Conservation (phyloP, 2,888 invertebrate genomes). For the Hirudinaria manillensis region DNA sequence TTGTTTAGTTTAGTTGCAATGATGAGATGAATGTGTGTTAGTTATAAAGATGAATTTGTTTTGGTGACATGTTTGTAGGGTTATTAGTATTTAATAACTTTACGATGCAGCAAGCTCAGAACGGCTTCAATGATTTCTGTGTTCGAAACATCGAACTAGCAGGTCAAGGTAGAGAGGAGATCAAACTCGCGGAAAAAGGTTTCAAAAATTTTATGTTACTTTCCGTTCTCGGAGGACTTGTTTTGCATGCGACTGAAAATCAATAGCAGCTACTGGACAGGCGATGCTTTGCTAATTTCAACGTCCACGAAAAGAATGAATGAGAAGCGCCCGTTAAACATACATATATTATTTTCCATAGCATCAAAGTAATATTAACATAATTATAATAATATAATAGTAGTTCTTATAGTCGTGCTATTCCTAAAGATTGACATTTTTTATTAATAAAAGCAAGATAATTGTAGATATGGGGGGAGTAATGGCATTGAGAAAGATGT, state of each 20-base stretch:
- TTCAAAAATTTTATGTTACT: conserved; percentile 28
- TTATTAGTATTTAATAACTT: neutral
- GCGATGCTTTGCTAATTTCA: too few relatives aligned
- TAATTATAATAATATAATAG: too few relatives aligned
- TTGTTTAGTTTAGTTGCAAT: neutral
- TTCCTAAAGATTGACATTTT: neutral
- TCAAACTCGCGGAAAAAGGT: conserved; percentile 93
- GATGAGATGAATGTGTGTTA: neutral
- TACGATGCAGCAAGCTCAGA: conserved; percentile 69
- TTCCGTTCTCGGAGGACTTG: too few relatives aligned
- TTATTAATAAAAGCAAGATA: neutral
- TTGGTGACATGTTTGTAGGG: neutral
- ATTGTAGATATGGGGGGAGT: conserved; percentile 89
- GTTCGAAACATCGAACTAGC: conserved; percentile 86
- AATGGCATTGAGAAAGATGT: conserved; percentile 83
- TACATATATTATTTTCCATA: too few relatives aligned
- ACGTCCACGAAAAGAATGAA: too few relatives aligned
- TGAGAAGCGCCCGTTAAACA: too few relatives aligned
- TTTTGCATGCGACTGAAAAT: too few relatives aligned
- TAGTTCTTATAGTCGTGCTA: too few relatives aligned
- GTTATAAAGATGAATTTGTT: neutral
- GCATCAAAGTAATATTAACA: too few relatives aligned
- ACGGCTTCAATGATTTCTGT: conserved; percentile 81
- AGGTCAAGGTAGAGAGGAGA: conserved; percentile 87
- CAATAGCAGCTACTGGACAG: too few relatives aligned